Evolutionary conservation across 2,888 invertebrate species (phyloP).

Genomic region (Himalopsyche kuldschensis): DNA sequence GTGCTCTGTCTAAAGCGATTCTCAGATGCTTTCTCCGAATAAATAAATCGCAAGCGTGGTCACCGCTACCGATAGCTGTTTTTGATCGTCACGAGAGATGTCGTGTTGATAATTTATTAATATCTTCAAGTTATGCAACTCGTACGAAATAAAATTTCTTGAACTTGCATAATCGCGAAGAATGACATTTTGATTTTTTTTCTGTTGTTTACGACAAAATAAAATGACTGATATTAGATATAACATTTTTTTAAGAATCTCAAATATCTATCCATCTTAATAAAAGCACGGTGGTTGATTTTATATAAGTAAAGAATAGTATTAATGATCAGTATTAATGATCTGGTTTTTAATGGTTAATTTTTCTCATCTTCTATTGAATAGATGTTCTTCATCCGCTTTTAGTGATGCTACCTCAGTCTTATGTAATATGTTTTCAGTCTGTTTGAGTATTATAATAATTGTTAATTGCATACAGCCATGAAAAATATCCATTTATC

Average conservation of each 20-base stretch:
- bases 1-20: too few species aligned
- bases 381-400: too few species aligned
- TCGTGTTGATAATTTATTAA: not conserved
- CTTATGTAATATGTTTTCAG: too few species aligned
- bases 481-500: too few species aligned
- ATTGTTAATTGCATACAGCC: too few species aligned
- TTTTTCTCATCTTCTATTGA: too few species aligned
- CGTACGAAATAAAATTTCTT: not conserved
- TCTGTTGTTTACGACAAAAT: not conserved
- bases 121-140: not conserved
- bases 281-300: not conserved
- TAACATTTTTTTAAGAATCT: not conserved
- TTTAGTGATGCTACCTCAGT: too few species aligned
- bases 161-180: not conserved
- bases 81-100: not conserved
- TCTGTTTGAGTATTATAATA: too few species aligned
- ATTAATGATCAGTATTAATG: not conserved
- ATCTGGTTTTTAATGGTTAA: not conserved
- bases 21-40: too few species aligned
- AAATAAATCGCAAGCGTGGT: not conserved
- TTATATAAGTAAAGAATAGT: not conserved
- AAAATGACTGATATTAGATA: too few species aligned
- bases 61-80: not conserved
- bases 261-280: not conserved
- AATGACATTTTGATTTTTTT: not conserved